phyloP scores from a whole-genome alignment of 2,797 vertebrate species.

The Gephyroberyx darwinii region DNA sequence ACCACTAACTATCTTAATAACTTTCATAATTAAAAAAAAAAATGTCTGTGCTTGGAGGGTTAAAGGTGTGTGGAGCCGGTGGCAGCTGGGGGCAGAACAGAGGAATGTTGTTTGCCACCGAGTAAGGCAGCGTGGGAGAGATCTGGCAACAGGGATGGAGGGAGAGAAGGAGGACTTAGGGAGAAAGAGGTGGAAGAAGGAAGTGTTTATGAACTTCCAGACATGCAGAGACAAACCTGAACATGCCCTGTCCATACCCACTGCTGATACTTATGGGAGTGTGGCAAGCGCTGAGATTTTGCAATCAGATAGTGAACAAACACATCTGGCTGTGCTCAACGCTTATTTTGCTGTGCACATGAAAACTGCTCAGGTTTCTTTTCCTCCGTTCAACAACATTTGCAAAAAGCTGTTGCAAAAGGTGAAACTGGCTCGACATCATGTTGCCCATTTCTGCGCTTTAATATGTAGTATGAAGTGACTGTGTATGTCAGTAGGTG shows the following conservation, averaged over 20 bases:
- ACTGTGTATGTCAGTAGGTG: conserved; percentile 38
- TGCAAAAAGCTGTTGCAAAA: background rate
- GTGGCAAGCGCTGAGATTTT: conserved; percentile 2
- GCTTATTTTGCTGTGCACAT: background rate
- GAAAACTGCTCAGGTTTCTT: background rate
- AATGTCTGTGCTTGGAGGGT: conserved; percentile 40
- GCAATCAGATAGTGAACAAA: conserved; percentile 29
- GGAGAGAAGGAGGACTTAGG: conserved; percentile 42
- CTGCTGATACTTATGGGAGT: conserved; percentile 27
- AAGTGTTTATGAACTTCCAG: conserved; percentile 53
- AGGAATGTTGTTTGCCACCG: conserved; percentile 79
- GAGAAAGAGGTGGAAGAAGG: conserved; percentile 50
- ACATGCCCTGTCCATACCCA: conserved; percentile 61
- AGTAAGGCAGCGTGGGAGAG: conserved; percentile 67
- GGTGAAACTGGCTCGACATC: background rate
- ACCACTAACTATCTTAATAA: no score
- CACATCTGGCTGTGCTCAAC: background rate
- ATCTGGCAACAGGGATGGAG: conserved; percentile 56
- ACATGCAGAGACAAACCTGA: conserved; percentile 64
- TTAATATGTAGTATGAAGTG: background rate
- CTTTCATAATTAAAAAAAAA: background rate
- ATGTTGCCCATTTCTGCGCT: background rate
- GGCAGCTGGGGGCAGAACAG: conserved; percentile 59
- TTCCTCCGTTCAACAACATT: background rate
- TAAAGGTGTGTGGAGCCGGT: conserved; percentile 47